phyloP scores from a whole-genome alignment of 1,140 invertebrate species.

The Pygmarrhopalites habei region DNA sequence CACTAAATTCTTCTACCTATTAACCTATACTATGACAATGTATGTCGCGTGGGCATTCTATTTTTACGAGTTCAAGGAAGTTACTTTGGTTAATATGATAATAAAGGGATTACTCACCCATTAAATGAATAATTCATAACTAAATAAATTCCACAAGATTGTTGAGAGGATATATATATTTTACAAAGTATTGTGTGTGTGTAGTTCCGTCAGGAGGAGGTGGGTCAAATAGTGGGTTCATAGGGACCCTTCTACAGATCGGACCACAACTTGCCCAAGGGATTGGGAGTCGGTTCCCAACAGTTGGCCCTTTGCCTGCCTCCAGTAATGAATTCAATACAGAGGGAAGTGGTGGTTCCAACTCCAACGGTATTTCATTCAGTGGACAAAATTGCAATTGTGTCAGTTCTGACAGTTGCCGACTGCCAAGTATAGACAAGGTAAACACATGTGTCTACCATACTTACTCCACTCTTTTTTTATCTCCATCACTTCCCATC shows the following conservation, averaged over 20 bases:
- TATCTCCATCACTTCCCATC: not conserved
- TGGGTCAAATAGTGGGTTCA: not conserved
- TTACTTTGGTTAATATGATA: too few relatives aligned
- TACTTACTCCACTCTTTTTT: not conserved
- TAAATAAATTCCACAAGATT: too few relatives aligned
- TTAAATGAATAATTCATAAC: too few relatives aligned
- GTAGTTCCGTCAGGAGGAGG: too few relatives aligned
- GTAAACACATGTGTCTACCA: conserved; percentile 7
- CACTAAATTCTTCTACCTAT: too few relatives aligned
- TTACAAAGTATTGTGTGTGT: too few relatives aligned
- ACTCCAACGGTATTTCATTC: not conserved
- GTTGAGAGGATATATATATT: too few relatives aligned
- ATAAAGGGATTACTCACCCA: too few relatives aligned
- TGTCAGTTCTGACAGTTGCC: conserved; percentile 8
- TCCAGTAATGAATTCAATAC: conserved; percentile 10
- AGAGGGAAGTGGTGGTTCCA: not conserved
- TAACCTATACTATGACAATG: too few relatives aligned
- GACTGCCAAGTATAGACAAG: conserved; percentile 13
- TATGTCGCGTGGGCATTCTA: too few relatives aligned
- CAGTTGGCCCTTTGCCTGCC: not conserved
- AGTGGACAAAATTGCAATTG: conserved; percentile 17
- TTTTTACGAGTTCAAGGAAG: too few relatives aligned
- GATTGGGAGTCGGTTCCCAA: not conserved
- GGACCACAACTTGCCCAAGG: not conserved
- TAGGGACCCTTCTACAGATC: not conserved